These are phyloP conservation scores for Microctenopoma steveboyesi DNA, from an alignment of 2,797 vertebrate genomes.

Conservation along the genomic window DNA sequence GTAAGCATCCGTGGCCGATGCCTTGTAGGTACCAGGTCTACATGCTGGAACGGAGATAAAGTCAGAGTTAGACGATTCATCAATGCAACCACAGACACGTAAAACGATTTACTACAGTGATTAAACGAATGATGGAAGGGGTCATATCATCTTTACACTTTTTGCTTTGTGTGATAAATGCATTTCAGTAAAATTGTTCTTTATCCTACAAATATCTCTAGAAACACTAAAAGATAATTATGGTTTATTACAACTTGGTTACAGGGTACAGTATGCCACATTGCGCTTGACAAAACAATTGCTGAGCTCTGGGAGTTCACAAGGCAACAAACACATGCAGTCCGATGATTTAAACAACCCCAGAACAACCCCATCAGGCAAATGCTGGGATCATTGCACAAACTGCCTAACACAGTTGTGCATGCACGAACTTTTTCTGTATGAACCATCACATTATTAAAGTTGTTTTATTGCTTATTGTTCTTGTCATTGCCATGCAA, in stretches of 20 bases:
- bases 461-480: too few species aligned
- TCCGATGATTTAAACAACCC: neutral
- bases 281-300: conserved; percentile 12
- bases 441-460: neutral
- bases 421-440: neutral
- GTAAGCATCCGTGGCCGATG: conserved; percentile 84
- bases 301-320: conserved; percentile 15
- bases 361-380: too few species aligned
- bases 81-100: neutral
- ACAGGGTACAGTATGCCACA: neutral
- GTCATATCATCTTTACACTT: too few species aligned
- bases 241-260: conserved; percentile 4
- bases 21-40: conserved; percentile 86
- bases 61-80: neutral
- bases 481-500: too few species aligned
- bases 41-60: conserved; percentile 72
- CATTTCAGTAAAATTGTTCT: too few species aligned
- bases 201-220: neutral
- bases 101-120: neutral
- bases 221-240: conserved; percentile 9
- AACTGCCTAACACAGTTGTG: neutral
- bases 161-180: too few species aligned
- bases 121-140: neutral
- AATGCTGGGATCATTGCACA: too few species aligned
- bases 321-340: conserved; percentile 5